Conservation (phyloP, 2,888 invertebrate species). For the Latheticus oryzae region DNA sequence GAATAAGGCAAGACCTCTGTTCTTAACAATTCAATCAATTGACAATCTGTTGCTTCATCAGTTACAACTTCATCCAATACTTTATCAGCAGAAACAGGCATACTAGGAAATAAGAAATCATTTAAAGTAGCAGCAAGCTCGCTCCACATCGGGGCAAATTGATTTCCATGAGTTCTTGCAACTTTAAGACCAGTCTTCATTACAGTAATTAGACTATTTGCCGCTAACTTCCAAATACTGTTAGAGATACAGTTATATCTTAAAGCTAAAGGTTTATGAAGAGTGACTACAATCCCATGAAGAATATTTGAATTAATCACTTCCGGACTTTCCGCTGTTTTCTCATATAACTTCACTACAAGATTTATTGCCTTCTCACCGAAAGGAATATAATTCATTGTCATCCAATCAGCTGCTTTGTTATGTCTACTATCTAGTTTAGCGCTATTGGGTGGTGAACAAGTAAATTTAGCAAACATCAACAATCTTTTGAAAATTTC, state of each 20-base stretch:
- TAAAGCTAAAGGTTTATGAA: slow-evolving; percentile 79
- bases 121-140: slow-evolving; percentile 88
- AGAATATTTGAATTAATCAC: slow-evolving; percentile 80
- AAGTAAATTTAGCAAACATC: slow-evolving; percentile 77
- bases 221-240: slow-evolving; percentile 85
- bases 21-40: slow-evolving; percentile 83
- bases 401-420: slow-evolving; percentile 77
- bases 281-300: slow-evolving; percentile 73
- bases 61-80: slow-evolving; percentile 72
- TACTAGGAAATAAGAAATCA: slow-evolving; percentile 90
- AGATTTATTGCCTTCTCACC: slow-evolving; percentile 83
- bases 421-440: slow-evolving; percentile 68
- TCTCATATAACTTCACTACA: slow-evolving; percentile 80
- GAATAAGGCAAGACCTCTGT: slow-evolving; percentile 87
- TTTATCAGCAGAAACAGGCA: slow-evolving; percentile 72
- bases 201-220: slow-evolving; percentile 80
- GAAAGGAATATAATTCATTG: slow-evolving; percentile 87
- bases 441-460: slow-evolving; percentile 72
- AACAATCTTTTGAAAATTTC: slow-evolving; percentile 76
- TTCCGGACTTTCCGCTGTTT: slow-evolving; percentile 76
- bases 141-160: slow-evolving; percentile 85
- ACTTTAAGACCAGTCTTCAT: slow-evolving; percentile 88
- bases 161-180: slow-evolving; percentile 81
- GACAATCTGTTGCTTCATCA: slow-evolving; percentile 85
- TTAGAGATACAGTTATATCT: slow-evolving; percentile 85